Conservation (phyloP, 2,797 vertebrate genomes). For the Liparis tanakae region DNA sequence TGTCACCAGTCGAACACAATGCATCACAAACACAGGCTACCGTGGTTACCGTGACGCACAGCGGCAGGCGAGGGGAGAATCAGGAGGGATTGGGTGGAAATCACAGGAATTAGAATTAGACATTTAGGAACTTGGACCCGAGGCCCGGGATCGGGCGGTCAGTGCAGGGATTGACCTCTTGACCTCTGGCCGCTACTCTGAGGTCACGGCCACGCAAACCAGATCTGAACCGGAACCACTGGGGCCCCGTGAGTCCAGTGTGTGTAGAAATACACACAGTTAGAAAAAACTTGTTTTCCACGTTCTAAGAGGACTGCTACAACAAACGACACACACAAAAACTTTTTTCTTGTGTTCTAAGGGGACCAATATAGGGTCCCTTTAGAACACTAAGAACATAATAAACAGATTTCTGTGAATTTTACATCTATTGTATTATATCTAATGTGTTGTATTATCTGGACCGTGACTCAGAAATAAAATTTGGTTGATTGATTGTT, state of each 20-base stretch:
- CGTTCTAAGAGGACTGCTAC: background rate
- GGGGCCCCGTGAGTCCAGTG: constrained; percentile 4
- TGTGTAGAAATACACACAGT: constrained; percentile 16
- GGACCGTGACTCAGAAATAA: too few species aligned
- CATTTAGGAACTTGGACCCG: constrained; percentile 5
- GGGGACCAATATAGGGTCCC: too few species aligned
- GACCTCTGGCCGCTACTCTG: background rate
- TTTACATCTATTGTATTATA: too few species aligned
- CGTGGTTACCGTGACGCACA: constrained; percentile 59
- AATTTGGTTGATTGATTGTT: background rate
- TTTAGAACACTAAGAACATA: background rate
- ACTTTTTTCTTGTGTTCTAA: constrained; percentile 27
- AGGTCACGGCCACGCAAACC: constrained; percentile 8
- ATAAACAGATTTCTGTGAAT: too few species aligned
- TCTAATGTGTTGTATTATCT: too few species aligned
- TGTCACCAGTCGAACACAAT: constrained; percentile 55
- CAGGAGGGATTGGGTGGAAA: constrained; percentile 66
- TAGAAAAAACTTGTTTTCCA: constrained; percentile 15
- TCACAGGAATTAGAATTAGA: constrained; percentile 44
- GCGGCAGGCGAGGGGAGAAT: constrained; percentile 29
- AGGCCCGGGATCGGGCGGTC: constrained; percentile 1
- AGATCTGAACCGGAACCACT: background rate
- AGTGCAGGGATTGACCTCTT: constrained; percentile 7
- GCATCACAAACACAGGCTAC: constrained; percentile 47
- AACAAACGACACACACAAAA: background rate